phyloP scores from a whole-genome alignment of 35 echinoderm and acorn worm species.

The Apostichopus parvimensis region DNA sequence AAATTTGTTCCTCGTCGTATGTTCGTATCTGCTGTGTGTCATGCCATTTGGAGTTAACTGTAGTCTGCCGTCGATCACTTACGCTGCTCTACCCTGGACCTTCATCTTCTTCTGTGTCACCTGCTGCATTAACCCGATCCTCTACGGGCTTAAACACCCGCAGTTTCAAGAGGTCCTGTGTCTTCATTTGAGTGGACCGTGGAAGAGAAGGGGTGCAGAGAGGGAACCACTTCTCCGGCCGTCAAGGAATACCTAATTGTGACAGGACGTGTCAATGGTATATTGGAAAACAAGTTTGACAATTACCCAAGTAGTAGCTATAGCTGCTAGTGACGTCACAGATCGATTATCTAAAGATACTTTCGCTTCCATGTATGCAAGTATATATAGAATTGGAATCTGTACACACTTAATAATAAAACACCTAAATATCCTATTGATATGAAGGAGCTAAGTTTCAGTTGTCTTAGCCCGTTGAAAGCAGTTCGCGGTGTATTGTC shows the following conservation, averaged over 20 bases:
- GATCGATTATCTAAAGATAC: too few relatives aligned
- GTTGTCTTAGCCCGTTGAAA: too few relatives aligned
- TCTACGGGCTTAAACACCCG: conserved; percentile 42
- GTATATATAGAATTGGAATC: too few relatives aligned
- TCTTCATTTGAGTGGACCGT: neutral
- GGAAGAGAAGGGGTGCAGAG: neutral
- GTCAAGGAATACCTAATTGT: neutral
- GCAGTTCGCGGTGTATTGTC: too few relatives aligned
- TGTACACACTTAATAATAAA: too few relatives aligned
- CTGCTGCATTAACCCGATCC: conserved; percentile 42
- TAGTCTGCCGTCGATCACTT: neutral
- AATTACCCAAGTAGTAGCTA: too few relatives aligned
- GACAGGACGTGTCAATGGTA: too few relatives aligned
- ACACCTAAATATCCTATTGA: too few relatives aligned
- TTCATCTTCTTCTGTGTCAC: neutral
- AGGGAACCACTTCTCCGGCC: neutral
- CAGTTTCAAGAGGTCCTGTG: conserved; percentile 37
- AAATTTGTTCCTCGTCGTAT: conserved; percentile 48
- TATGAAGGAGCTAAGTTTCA: too few relatives aligned
- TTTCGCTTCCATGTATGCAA: too few relatives aligned
- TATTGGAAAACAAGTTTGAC: too few relatives aligned
- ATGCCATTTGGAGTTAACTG: neutral
- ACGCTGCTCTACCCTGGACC: neutral
- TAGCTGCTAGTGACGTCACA: too few relatives aligned
- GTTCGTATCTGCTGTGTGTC: conserved; percentile 18